Evolutionary conservation across 2,888 invertebrate species (phyloP).

Genomic region (Carcina quercana): DNA sequence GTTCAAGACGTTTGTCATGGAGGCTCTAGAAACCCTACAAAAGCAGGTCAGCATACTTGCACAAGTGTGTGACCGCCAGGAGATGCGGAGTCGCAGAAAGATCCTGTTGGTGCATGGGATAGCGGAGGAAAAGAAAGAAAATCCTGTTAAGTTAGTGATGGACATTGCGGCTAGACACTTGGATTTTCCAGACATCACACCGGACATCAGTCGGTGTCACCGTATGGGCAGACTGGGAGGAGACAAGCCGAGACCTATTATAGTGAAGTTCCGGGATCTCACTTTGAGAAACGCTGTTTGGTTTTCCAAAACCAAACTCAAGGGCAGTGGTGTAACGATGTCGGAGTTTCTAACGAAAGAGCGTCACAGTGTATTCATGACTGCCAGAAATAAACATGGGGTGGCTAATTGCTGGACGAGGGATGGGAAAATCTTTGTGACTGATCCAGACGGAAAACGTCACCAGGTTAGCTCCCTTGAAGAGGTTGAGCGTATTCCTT

Average conservation of each 20-base stretch:
- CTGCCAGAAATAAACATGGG: slow-evolving; percentile 2
- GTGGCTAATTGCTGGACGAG: slow-evolving; percentile 7
- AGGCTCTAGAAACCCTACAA: too few species aligned
- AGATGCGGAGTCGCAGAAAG: too few species aligned
- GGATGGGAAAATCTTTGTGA: slow-evolving; percentile 1
- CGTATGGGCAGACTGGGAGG: neutral
- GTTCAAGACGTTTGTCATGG: too few species aligned
- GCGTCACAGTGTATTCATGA: slow-evolving; percentile 1
- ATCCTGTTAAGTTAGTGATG: too few species aligned
- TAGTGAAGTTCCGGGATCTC: slow-evolving; percentile 1
- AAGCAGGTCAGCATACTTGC: too few species aligned
- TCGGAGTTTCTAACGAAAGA: slow-evolving; percentile 5
- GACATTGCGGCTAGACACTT: too few species aligned
- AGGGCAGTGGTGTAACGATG: slow-evolving; percentile 1
- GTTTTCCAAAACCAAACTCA: slow-evolving; percentile 3
- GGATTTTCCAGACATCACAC: neutral
- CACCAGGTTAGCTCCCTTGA: neutral
- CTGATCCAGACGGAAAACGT: neutral
- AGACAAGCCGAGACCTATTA: neutral
- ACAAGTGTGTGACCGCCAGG: too few species aligned
- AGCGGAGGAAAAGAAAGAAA: too few species aligned
- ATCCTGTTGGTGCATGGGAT: too few species aligned
- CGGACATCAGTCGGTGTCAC: neutral
- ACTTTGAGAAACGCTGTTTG: slow-evolving; percentile 2
- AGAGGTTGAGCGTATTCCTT: neutral